These are phyloP conservation scores for Mycogona germanica DNA, from an alignment of 2,888 invertebrate genomes.

Conservation along the genomic window DNA sequence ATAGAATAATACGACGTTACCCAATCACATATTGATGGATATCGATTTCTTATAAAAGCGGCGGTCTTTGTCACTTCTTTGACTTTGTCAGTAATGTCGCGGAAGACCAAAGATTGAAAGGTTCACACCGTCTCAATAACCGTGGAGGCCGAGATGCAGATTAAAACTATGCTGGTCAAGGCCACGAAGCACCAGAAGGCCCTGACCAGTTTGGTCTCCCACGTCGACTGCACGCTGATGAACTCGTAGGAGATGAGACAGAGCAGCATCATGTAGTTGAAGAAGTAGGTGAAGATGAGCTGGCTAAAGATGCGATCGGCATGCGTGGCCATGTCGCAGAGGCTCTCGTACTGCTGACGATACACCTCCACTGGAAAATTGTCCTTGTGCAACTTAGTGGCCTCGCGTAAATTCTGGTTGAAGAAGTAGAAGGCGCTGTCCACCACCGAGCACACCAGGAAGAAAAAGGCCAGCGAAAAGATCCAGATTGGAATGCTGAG, in stretches of 20 bases:
- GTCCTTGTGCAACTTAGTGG: not conserved
- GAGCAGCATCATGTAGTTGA: conserved; percentile 7
- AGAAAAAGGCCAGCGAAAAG: conserved; percentile 2
- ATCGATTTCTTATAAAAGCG: not conserved
- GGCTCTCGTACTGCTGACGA: conserved; percentile 1
- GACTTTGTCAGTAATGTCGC: not conserved
- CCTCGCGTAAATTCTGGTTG: not conserved
- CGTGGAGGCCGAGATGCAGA: not conserved
- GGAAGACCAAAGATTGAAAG: not conserved
- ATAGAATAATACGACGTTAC: too few species aligned
- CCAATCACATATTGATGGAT: too few species aligned
- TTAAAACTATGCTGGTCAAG: not conserved
- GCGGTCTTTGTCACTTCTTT: too few species aligned
- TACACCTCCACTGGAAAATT: not conserved
- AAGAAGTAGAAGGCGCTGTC: not conserved
- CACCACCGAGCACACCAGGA: not conserved
- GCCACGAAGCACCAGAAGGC: conserved; percentile 7
- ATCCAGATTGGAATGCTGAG: not conserved
- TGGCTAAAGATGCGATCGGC: not conserved
- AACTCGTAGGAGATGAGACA: conserved; percentile 4
- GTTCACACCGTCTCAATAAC: not conserved
- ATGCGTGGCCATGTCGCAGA: not conserved
- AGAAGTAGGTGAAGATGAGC: conserved; percentile 5
- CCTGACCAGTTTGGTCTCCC: conserved; percentile 4
- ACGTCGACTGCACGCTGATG: not conserved